phyloP scores from a whole-genome alignment of 2,888 invertebrate genomes.

The Netelia virgata region DNA sequence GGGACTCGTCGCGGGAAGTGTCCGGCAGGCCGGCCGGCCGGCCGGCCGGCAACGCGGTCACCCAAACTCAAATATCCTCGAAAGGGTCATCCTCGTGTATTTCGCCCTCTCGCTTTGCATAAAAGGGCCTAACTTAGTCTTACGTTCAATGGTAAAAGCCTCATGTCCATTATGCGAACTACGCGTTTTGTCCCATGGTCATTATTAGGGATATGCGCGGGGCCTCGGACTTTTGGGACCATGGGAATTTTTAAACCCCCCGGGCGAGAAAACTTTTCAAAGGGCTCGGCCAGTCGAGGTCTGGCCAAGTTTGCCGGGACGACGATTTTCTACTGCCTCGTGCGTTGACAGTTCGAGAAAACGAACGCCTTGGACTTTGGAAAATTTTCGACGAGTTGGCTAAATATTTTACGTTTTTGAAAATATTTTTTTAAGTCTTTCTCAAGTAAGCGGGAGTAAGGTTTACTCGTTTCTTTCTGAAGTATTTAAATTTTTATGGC shows the following conservation, averaged over 20 bases:
- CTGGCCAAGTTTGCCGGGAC: not conserved
- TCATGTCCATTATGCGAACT: slow-evolving; percentile 69
- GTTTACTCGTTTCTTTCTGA: too few species aligned
- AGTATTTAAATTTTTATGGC: too few species aligned
- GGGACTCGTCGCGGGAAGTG: slow-evolving; percentile 79
- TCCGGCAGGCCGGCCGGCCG: slow-evolving; percentile 76
- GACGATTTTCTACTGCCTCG: not conserved
- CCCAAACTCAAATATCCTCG: slow-evolving; percentile 55
- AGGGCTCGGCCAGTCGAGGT: not conserved
- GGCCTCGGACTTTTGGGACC: slow-evolving; percentile 73
- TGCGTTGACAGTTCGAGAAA: not conserved
- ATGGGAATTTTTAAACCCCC: slow-evolving; percentile 80
- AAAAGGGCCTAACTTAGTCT: slow-evolving; percentile 64
- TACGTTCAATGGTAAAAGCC: slow-evolving; percentile 65
- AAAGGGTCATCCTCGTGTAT: slow-evolving; percentile 69
- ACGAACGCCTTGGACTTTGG: not conserved
- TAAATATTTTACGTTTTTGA: not conserved
- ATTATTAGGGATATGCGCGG: slow-evolving; percentile 79
- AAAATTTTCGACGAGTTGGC: not conserved
- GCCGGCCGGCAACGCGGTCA: slow-evolving; percentile 65
- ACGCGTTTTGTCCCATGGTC: slow-evolving; percentile 82
- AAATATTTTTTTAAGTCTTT: not conserved
- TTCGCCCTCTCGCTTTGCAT: slow-evolving; percentile 65
- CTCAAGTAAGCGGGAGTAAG: too few species aligned
- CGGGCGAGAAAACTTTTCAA: not conserved